A percentile compares a stretch with the other conserved stretches of the same genome.
Conservation (phyloP, 1,140 invertebrate species). For the Drosophila lacteicornis region DNA sequence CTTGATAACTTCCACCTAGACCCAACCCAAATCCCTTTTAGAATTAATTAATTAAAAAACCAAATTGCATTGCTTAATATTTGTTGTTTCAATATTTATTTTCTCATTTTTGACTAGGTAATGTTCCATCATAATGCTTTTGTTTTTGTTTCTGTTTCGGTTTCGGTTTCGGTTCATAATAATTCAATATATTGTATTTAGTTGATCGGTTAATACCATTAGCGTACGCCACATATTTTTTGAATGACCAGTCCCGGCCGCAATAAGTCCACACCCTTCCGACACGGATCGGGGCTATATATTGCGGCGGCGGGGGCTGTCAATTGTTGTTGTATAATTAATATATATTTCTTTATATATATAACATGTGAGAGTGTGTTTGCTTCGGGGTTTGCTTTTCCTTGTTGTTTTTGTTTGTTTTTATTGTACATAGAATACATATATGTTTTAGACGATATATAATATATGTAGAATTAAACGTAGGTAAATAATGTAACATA, state of each 20-base stretch:
- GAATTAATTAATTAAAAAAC: neutral
- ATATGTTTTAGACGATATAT: slow-evolving; percentile 53
- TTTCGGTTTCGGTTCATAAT: slow-evolving; percentile 50
- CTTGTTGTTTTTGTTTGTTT: slow-evolving; percentile 12
- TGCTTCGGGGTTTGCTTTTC: slow-evolving; percentile 6
- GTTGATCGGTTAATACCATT: slow-evolving; percentile 73
- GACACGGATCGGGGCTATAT: slow-evolving; percentile 1
- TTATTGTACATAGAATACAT: slow-evolving; percentile 69
- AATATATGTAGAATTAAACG: slow-evolving; percentile 64
- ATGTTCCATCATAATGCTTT: slow-evolving; percentile 65
- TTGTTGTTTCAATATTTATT: slow-evolving; percentile 76
- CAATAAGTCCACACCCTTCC: slow-evolving; percentile 4
- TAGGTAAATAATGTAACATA: slow-evolving; percentile 71
- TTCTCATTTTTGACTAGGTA: slow-evolving; percentile 79
- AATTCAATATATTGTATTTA: slow-evolving; percentile 65
- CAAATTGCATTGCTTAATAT: slow-evolving; percentile 56
- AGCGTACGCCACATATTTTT: slow-evolving; percentile 19
- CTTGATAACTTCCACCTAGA: neutral
- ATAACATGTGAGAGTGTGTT: slow-evolving; percentile 69
- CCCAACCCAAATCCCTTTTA: neutral
- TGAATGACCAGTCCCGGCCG: neutral
- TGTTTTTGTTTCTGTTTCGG: slow-evolving; percentile 2
- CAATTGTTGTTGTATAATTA: slow-evolving; percentile 23
- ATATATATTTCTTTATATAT: slow-evolving; percentile 52
- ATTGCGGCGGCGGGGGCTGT: neutral